These are phyloP conservation scores for Polydrusus cervinus DNA, from an alignment of 2,888 invertebrate species.

Conservation along the genomic window DNA sequence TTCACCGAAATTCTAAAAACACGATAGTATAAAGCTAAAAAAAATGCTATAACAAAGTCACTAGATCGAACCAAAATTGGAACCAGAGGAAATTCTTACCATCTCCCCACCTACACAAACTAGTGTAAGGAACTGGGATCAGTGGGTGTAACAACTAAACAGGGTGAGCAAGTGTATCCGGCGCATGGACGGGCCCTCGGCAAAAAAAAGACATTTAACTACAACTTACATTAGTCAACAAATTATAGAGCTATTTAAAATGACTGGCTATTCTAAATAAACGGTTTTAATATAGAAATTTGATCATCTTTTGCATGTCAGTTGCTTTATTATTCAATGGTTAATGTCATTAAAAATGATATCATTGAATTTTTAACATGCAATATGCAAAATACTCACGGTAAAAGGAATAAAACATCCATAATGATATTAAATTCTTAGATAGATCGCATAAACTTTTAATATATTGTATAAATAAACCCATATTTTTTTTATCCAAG, in stretches of 20 bases:
- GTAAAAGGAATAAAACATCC: constrained; percentile 24
- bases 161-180: no score
- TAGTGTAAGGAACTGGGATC: no score
- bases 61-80: no score
- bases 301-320: constrained; percentile 37
- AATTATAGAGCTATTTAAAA: constrained; percentile 5
- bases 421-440: constrained; percentile 35
- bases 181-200: no score
- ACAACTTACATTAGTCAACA: not conserved
- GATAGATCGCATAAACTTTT: constrained; percentile 37
- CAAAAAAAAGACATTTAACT: no score
- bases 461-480: constrained; percentile 35
- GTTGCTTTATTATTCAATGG: constrained; percentile 22
- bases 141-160: no score
- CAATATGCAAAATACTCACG: constrained; percentile 35
- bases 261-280: constrained; percentile 17
- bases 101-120: no score
- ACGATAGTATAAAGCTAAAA: no score
- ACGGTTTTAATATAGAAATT: constrained; percentile 41
- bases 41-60: no score
- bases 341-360: constrained; percentile 40
- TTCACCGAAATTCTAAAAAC: no score
- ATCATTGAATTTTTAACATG: constrained; percentile 38
- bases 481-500: constrained; percentile 38
- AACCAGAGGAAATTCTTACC: no score